phyloP scores from a whole-genome alignment of 2,888 invertebrate genomes.

The Erynnis tages region DNA sequence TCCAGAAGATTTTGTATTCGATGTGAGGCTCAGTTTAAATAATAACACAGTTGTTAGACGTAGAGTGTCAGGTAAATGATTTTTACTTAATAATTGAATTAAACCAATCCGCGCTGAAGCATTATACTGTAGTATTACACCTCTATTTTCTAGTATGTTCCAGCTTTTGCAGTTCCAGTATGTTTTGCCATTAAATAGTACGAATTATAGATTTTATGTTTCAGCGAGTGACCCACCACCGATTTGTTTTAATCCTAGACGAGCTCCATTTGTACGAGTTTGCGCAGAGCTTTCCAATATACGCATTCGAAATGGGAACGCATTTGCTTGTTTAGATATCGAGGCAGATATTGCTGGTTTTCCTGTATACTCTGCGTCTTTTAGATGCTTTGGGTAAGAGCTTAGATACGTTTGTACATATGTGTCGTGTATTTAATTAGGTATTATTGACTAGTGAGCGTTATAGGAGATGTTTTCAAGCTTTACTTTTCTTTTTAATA shows the following conservation, averaged over 20 bases:
- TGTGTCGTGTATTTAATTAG: no score
- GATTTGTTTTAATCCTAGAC: constrained; percentile 86
- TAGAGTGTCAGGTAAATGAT: constrained; percentile 85
- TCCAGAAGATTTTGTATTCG: constrained; percentile 91
- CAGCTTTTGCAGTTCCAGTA: no score
- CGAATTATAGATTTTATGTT: no score
- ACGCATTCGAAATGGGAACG: constrained; percentile 88
- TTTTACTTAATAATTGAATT: not conserved
- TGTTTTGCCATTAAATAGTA: no score
- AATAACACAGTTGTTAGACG: constrained; percentile 86
- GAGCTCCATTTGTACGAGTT: constrained; percentile 85
- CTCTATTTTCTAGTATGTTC: no score
- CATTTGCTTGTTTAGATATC: constrained; percentile 89
- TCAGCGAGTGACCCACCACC: constrained; percentile 88
- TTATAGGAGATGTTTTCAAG: no score
- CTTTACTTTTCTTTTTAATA: not conserved
- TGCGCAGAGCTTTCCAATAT: constrained; percentile 91
- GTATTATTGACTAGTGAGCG: no score
- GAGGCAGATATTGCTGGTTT: constrained; percentile 84
- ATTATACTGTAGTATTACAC: no score
- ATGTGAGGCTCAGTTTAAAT: constrained; percentile 86
- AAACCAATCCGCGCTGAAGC: no score
- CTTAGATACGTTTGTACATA: no score
- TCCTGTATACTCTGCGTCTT: constrained; percentile 80
- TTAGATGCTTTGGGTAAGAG: constrained; percentile 73